phyloP scores from a whole-genome alignment of 2,797 vertebrate species.

The Cottoperca gobio region DNA sequence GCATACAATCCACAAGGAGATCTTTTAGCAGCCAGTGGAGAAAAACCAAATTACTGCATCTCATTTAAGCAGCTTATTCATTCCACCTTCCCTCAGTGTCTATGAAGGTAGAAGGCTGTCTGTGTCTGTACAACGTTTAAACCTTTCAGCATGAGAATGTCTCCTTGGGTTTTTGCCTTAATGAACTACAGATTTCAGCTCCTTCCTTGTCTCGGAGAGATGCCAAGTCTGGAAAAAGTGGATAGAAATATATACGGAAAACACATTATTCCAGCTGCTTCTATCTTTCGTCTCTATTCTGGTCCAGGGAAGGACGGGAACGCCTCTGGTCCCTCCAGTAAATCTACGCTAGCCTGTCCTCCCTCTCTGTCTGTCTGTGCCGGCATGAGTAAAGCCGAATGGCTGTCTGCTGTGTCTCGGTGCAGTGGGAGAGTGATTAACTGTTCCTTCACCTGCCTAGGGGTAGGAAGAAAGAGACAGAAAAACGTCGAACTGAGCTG shows the following conservation, averaged over 20 bases:
- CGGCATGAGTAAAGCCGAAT: slow-evolving; percentile 32
- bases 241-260: slow-evolving; percentile 29
- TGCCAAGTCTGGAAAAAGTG: slow-evolving; percentile 24
- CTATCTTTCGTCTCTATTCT: slow-evolving; percentile 52
- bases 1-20: slow-evolving; percentile 4
- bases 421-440: slow-evolving; percentile 56
- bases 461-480: slow-evolving; percentile 36
- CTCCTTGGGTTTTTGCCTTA: slow-evolving; percentile 30
- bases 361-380: slow-evolving; percentile 47
- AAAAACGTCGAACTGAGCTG: slow-evolving; percentile 9
- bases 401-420: slow-evolving; percentile 30
- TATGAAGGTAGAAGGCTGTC: slow-evolving; percentile 19
- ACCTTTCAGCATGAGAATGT: slow-evolving; percentile 35
- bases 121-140: slow-evolving; percentile 36
- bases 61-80: slow-evolving; percentile 35
- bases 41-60: slow-evolving; percentile 31
- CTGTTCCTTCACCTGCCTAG: slow-evolving; percentile 47
- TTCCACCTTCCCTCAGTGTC: slow-evolving; percentile 9
- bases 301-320: slow-evolving; percentile 49
- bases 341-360: slow-evolving; percentile 52
- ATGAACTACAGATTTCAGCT: slow-evolving; percentile 31
- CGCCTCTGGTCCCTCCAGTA: slow-evolving; percentile 34
- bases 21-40: slow-evolving; percentile 19
- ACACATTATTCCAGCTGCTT: slow-evolving; percentile 41
- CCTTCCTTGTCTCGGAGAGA: slow-evolving; percentile 5